These are phyloP conservation scores for Pterois miles DNA, from an alignment of 2,797 vertebrate species.

Conservation along the genomic window DNA sequence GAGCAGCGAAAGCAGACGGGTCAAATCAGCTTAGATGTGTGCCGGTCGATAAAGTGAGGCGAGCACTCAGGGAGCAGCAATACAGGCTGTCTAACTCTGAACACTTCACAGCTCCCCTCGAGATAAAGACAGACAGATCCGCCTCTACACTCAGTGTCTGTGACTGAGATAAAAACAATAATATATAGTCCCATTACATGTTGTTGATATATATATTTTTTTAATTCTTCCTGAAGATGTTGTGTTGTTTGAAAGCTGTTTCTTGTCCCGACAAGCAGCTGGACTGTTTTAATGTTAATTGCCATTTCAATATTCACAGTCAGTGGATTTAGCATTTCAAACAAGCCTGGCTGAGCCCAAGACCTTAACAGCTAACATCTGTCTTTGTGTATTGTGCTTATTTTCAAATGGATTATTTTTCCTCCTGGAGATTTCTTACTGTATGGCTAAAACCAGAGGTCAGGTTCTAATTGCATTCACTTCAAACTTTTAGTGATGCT, in stretches of 20 bases:
- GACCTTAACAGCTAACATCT: neutral
- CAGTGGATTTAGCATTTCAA: neutral
- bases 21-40: constrained; percentile 55
- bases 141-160: constrained; percentile 17
- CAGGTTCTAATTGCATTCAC: neutral
- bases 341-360: neutral
- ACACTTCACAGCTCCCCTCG: constrained; percentile 34
- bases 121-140: constrained; percentile 56
- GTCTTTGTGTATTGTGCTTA: neutral
- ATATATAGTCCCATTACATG: neutral
- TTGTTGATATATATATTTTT: neutral
- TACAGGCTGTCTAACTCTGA: constrained; percentile 35
- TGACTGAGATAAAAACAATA: constrained; percentile 2
- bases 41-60: constrained; percentile 61
- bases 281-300: neutral
- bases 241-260: neutral
- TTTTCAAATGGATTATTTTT: neutral
- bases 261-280: neutral
- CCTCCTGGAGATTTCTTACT: neutral
- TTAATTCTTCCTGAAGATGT: neutral
- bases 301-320: neutral
- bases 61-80: constrained; percentile 41
- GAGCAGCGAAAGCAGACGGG: constrained; percentile 34
- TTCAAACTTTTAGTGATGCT: neutral
- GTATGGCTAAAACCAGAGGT: neutral